Evolutionary conservation across 2,113 vertebrate genomes (phyloP), one percentile per base, ranked within the genome.

Genomic region (Paratilapia polleni): DNA sequence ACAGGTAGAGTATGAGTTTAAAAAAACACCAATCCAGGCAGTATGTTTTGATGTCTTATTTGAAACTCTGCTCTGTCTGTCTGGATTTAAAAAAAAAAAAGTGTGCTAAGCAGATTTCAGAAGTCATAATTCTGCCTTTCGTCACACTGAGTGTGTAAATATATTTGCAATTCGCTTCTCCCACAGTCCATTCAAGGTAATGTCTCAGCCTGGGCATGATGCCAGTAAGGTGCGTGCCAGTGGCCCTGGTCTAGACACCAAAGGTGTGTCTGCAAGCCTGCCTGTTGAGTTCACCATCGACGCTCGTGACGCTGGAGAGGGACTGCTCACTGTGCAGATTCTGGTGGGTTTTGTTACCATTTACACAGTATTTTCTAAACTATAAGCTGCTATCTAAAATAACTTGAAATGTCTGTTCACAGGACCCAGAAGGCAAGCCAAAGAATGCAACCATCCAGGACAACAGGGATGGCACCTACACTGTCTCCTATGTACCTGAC

Each of bases 271-370:
- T 0, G 98, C 98, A 68, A 99, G 98, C 86, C 91, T 99, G 38
- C 98, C 97, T 0, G 97, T 99, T 5, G 98, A 99, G 90, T 99
- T 98, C 90, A 98, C 98, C 87, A 99, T 99, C 0, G 98, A 99
- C 0, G 98, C 98, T 2, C 96, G 97, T 0, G 97, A 99, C 0
- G 98, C 98, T 0, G 98, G 98, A 0, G 97, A 99, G 86, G 97
- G 97, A 14, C 94, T 98, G 77, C 97, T 98, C 81, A 97, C 97
- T 0, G 97, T 98, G 61, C 97, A 98, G 93, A 98, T 98, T 88
- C 93, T 98, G 95, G 97, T 98, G 86, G 93, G 97, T 66, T 74
- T n/a, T 76, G 31, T 22, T 56, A 3, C 28, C 13, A 9, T 28
- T 68, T 26, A 7, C 8, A 31, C 34, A 19, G 38, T 56, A 15